phyloP scores from a whole-genome alignment of 2,797 vertebrate species.

The Acropternis orthonyx region DNA sequence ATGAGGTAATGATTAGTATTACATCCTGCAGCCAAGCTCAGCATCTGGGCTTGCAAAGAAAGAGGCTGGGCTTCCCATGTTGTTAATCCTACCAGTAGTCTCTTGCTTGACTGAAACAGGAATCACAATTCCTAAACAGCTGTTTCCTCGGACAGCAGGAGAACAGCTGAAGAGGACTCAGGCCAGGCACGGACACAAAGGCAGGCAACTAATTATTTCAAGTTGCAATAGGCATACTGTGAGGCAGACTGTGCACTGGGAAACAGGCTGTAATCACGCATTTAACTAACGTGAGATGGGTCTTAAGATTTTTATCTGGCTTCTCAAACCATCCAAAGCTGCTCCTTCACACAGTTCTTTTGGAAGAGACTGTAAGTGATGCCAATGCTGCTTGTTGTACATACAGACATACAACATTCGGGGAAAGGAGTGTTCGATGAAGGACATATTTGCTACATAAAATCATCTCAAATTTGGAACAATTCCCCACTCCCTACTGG shows the following conservation, averaged over 20 bases:
- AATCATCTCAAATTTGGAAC: background rate
- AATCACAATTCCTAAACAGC: constrained; percentile 39
- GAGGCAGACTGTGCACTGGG: background rate
- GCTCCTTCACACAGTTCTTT: background rate
- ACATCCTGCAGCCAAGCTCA: constrained; percentile 31
- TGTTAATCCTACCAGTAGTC: constrained; percentile 40
- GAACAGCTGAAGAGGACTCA: constrained; percentile 42
- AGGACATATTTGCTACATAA: background rate
- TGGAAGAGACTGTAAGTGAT: background rate
- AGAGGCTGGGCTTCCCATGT: background rate
- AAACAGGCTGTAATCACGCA: background rate
- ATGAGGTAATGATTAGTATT: constrained; percentile 33
- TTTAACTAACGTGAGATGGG: background rate
- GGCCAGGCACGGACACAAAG: background rate
- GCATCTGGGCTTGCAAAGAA: constrained; percentile 37
- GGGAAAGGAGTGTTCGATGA: background rate
- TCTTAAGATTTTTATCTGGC: background rate
- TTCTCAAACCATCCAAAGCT: background rate
- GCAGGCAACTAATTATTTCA: background rate
- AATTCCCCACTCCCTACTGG: background rate
- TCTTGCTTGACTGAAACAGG: constrained; percentile 18
- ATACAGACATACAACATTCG: background rate
- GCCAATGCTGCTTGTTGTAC: background rate
- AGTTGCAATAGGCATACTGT: background rate
- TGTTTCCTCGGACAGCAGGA: background rate